Percentiles rank a stretch among this genome's conserved stretches.
phyloP scores from a whole-genome alignment of 2,113 vertebrate species.

The Butorides virescens region DNA sequence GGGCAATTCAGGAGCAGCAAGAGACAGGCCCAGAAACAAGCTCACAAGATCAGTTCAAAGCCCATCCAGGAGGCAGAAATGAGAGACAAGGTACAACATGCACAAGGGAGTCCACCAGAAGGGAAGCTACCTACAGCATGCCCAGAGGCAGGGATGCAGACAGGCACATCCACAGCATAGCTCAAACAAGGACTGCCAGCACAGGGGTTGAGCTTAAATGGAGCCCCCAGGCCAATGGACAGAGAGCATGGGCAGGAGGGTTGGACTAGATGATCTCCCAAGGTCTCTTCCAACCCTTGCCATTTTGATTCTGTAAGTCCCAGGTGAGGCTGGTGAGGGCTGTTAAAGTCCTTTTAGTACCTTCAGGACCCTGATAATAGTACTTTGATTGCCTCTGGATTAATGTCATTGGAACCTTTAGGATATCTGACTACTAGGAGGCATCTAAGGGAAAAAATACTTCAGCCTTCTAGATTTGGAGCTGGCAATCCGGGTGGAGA shows the following conservation, averaged over 20 bases:
- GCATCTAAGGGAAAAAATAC: background rate
- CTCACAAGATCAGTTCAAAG: rapidly evolving
- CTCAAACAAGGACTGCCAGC: rapidly evolving
- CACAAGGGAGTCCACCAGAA: rapidly evolving
- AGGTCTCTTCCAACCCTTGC: too few relatives aligned
- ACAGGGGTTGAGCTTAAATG: background rate
- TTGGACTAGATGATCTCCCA: too few relatives aligned
- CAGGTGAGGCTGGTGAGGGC: background rate
- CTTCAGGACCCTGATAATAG: background rate
- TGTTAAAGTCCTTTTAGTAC: background rate
- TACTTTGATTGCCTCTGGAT: background rate
- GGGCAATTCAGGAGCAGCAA: background rate
- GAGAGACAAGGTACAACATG: background rate
- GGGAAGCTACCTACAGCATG: background rate
- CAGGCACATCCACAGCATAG: rapidly evolving
- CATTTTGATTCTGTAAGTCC: too few relatives aligned
- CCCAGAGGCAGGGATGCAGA: rapidly evolving
- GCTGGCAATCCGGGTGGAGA: background rate
- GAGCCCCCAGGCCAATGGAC: background rate
- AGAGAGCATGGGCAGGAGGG: background rate
- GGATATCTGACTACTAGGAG: background rate
- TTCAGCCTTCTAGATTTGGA: background rate
- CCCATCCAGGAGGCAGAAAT: background rate
- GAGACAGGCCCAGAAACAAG: background rate
- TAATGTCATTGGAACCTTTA: background rate